Conservation (phyloP, 2,113 vertebrate species). For the Limanda limanda region DNA sequence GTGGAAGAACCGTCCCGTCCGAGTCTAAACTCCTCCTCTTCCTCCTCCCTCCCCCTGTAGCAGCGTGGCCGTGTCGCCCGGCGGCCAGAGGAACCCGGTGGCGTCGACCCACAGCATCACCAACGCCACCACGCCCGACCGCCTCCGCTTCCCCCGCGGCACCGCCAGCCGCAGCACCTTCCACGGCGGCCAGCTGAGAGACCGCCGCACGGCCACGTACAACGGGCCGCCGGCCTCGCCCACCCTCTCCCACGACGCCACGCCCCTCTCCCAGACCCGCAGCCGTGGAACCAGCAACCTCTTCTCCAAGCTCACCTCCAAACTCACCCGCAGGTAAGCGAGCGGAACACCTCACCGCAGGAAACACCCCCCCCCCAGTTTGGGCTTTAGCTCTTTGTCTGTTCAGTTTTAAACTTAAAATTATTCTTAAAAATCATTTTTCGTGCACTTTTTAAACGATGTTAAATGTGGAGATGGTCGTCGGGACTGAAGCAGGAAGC, state of each 20-base stretch:
- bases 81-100: slow-evolving; percentile 91
- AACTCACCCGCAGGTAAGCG: slow-evolving; percentile 94
- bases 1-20: slow-evolving; percentile 6
- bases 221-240: slow-evolving; percentile 96
- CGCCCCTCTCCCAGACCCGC: slow-evolving; percentile 91
- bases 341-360: neutral
- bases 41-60: slow-evolving; percentile 1
- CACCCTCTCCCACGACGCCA: slow-evolving; percentile 93
- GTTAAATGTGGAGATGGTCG: neutral
- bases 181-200: slow-evolving; percentile 93
- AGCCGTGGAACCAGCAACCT: slow-evolving; percentile 95
- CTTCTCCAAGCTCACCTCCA: slow-evolving; percentile 96
- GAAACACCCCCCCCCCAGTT: too few relatives aligned
- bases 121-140: slow-evolving; percentile 91
- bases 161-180: slow-evolving; percentile 97
- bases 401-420: neutral
- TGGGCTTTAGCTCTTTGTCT: neutral
- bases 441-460: too few relatives aligned
- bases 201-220: slow-evolving; percentile 95
- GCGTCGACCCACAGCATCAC: slow-evolving; percentile 96
- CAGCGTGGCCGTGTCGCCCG: slow-evolving; percentile 86
- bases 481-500: slow-evolving; percentile 9
- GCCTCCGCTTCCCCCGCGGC: slow-evolving; percentile 93
- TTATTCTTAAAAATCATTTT: neutral
- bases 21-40: neutral